Conservation (phyloP, 2,888 invertebrate species). For the Pterostichus niger region DNA sequence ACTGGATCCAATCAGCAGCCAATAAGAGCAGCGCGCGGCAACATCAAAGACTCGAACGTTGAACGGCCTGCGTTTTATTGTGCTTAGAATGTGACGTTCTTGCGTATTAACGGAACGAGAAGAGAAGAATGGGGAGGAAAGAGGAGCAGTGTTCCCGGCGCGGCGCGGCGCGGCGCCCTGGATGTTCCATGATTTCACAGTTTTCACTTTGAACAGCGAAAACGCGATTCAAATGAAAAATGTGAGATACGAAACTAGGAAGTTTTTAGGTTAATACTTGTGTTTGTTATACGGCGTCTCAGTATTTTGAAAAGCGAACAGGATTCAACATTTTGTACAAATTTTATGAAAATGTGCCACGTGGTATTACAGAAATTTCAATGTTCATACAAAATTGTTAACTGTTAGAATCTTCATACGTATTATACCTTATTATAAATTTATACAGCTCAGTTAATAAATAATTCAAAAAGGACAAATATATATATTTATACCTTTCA, state of each 20-base stretch:
- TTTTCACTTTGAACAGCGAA: background rate
- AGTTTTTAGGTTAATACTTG: background rate
- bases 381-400: no score
- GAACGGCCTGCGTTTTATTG: slow-evolving; percentile 23
- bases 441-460: no score
- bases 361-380: no score
- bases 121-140: background rate
- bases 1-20: slow-evolving; percentile 68
- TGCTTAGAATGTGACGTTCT: slow-evolving; percentile 38
- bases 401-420: no score
- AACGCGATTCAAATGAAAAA: slow-evolving; percentile 6
- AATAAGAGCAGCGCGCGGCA: slow-evolving; percentile 67
- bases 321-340: no score
- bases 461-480: no score
- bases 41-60: slow-evolving; percentile 66
- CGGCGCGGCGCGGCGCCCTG: no score
- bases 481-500: no score
- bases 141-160: background rate
- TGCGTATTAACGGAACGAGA: slow-evolving; percentile 1
- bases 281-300: no score
- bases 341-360: no score
- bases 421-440: no score
- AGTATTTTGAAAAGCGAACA: no score
- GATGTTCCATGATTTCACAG: background rate
- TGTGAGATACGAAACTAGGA: background rate